Conservation (phyloP, 2,797 vertebrate species). For the Tachyglossus aculeatus region DNA sequence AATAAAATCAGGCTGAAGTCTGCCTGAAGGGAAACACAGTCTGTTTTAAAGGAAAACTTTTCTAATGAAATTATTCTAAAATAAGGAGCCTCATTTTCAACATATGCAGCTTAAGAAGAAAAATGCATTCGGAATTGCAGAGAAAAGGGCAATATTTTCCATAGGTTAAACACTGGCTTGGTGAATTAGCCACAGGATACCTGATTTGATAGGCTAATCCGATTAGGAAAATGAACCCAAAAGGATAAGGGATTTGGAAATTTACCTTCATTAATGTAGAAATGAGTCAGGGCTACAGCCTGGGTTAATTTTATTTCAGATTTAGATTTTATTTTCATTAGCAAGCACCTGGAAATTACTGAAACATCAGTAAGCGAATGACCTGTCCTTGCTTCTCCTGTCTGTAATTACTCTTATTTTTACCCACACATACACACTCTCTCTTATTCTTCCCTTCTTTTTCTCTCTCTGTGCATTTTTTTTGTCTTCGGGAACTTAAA, state of each 20-base stretch:
- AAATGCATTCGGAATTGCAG: neutral
- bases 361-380: neutral
- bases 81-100: neutral
- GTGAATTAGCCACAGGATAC: neutral
- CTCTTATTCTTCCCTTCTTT: neutral
- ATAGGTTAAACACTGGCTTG: constrained; percentile 8
- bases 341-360: constrained; percentile 34
- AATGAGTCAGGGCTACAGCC: neutral
- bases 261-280: constrained; percentile 10
- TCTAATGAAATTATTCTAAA: neutral
- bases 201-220: neutral
- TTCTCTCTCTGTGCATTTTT: neutral
- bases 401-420: too few relatives aligned
- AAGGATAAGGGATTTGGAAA: neutral
- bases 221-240: too few relatives aligned
- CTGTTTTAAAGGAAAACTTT: neutral
- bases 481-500: too few relatives aligned
- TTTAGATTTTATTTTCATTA: constrained; percentile 32
- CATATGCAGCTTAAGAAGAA: neutral
- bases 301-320: neutral
- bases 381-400: too few relatives aligned
- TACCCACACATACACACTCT: neutral
- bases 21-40: neutral
- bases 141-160: neutral
- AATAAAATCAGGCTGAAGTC: neutral